phyloP scores from a whole-genome alignment of 2,797 vertebrate species.

The Bufotes viridis region DNA sequence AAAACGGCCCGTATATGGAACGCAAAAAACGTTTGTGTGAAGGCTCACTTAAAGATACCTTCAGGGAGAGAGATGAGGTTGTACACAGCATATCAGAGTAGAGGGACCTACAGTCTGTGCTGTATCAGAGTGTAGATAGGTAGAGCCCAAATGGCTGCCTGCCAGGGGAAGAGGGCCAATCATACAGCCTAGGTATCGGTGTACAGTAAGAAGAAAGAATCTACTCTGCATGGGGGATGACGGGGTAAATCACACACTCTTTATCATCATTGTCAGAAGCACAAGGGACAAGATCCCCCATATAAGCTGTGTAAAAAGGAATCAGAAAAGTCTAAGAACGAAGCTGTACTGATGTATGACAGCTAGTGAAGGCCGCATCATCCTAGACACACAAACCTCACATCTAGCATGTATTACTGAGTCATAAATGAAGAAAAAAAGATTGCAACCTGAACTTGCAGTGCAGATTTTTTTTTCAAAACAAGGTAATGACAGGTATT shows the following conservation, averaged over 20 bases:
- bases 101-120: too few species aligned
- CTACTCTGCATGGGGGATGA: neutral
- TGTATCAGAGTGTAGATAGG: too few species aligned
- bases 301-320: neutral
- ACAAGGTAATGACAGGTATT: too few species aligned
- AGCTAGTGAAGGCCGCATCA: too few species aligned
- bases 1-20: too few species aligned
- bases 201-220: neutral
- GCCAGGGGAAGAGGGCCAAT: neutral
- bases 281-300: neutral
- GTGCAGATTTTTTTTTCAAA: neutral
- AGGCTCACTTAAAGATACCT: too few species aligned
- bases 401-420: too few species aligned
- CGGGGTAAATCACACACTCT: neutral
- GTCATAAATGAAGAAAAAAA: neutral
- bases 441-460: neutral
- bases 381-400: too few species aligned
- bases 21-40: too few species aligned
- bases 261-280: neutral
- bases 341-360: neutral
- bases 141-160: too few species aligned
- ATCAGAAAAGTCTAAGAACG: neutral
- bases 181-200: neutral
- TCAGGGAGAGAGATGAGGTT: too few species aligned
- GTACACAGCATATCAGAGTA: too few species aligned